These are phyloP conservation scores for Alces alces DNA, from an alignment of 2,113 vertebrate species.

Conservation along the genomic window DNA sequence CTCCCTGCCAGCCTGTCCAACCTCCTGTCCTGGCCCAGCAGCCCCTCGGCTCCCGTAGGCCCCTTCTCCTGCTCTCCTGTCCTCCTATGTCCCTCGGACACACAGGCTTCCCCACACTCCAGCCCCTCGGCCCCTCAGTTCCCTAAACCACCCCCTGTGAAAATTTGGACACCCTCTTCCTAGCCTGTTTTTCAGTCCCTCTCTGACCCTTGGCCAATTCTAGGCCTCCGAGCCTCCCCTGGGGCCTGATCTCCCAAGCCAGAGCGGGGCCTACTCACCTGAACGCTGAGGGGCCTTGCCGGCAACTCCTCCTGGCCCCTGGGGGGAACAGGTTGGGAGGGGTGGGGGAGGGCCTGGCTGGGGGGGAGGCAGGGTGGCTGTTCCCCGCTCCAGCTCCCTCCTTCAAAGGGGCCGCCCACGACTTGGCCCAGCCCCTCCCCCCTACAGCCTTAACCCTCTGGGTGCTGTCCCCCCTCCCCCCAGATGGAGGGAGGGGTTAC, in stretches of 20 bases:
- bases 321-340: constrained; percentile 67
- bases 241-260: constrained; percentile 51
- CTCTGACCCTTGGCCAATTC: constrained; percentile 62
- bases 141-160: background rate
- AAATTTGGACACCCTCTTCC: constrained; percentile 14
- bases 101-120: background rate
- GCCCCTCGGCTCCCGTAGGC: constrained; percentile 14
- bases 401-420: constrained; percentile 74
- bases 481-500: constrained; percentile 66
- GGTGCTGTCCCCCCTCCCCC: constrained; percentile 69
- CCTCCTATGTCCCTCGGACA: background rate
- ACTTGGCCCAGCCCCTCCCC: constrained; percentile 73
- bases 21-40: constrained; percentile 57
- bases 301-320: constrained; percentile 66
- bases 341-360: constrained; percentile 57
- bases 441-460: constrained; percentile 73
- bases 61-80: background rate
- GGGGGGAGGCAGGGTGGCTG: constrained; percentile 67
- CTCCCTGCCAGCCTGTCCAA: constrained; percentile 67
- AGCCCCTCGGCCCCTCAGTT: background rate
- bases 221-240: constrained; percentile 50
- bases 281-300: constrained; percentile 66
- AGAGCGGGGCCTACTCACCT: constrained; percentile 66
- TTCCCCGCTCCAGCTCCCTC: constrained; percentile 69
- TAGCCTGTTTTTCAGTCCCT: constrained; percentile 30